Conservation (phyloP, 2,797 vertebrate species). For the Pterois miles region DNA sequence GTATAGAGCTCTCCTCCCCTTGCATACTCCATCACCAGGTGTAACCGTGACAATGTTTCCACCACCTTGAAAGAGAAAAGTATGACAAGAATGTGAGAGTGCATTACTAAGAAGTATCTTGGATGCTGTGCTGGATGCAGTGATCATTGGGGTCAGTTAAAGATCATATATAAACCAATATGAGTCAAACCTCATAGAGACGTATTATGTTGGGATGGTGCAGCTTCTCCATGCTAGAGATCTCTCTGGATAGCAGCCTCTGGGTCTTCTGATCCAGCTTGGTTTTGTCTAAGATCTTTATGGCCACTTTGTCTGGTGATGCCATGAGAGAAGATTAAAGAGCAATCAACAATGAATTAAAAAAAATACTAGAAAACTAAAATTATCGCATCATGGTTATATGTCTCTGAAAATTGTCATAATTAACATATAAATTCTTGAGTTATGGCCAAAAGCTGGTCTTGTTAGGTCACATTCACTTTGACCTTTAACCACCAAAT, state of each 20-base stretch:
- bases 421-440: no score
- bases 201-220: slow-evolving; percentile 97
- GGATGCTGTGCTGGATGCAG: not conserved
- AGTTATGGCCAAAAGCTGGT: no score
- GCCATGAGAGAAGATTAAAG: not conserved
- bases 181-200: slow-evolving; percentile 88
- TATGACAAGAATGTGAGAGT: not conserved
- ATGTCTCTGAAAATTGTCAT: no score
- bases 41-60: slow-evolving; percentile 93
- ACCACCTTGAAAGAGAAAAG: slow-evolving; percentile 83
- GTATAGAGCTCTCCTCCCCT: slow-evolving; percentile 96
- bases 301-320: slow-evolving; percentile 95
- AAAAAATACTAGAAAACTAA: no score
- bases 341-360: no score
- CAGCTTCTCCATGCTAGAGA: slow-evolving; percentile 98
- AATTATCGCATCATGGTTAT: no score
- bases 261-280: slow-evolving; percentile 97
- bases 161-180: not conserved
- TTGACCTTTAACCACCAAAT: no score
- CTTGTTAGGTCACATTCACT: no score
- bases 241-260: slow-evolving; percentile 92
- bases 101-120: not conserved
- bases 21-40: slow-evolving; percentile 97
- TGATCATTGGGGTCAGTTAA: not conserved
- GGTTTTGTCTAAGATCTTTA: slow-evolving; percentile 98